These are phyloP conservation scores for Colletes latitarsis DNA, from an alignment of 1,140 invertebrate species.

Conservation along the genomic window DNA sequence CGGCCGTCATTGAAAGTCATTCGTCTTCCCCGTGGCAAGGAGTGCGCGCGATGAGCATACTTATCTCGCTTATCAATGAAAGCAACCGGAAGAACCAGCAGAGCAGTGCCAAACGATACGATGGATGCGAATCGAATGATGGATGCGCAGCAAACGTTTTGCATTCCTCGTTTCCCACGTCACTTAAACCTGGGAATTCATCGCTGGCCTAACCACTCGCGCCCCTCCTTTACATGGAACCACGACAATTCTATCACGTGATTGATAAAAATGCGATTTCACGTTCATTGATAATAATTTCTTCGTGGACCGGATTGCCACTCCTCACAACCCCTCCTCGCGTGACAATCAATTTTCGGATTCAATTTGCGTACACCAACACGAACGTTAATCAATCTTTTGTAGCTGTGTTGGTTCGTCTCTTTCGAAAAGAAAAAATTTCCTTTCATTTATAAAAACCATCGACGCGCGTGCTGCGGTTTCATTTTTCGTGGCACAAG, in stretches of 20 bases:
- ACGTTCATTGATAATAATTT: constrained; percentile 26
- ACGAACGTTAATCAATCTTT: no score
- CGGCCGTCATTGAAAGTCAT: constrained; percentile 58
- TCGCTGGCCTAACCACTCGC: constrained; percentile 7
- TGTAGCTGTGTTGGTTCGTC: no score
- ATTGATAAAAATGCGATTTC: constrained; percentile 53
- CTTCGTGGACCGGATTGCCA: not conserved
- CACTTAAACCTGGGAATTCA: constrained; percentile 59
- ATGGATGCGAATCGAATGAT: constrained; percentile 66
- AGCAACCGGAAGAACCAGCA: constrained; percentile 60
- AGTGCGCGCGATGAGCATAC: constrained; percentile 52
- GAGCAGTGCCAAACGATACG: constrained; percentile 62
- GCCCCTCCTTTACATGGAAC: not conserved
- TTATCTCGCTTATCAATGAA: constrained; percentile 67
- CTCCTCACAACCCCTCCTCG: not conserved
- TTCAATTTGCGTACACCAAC: not conserved
- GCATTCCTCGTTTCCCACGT: constrained; percentile 64
- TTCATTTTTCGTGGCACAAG: no score
- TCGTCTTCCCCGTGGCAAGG: constrained; percentile 52
- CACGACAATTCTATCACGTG: constrained; percentile 51
- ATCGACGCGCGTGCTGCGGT: no score
- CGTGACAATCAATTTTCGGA: constrained; percentile 34
- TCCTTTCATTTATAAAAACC: no score
- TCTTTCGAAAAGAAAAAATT: no score
- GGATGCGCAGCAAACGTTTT: constrained; percentile 60